Evolutionary conservation across 2,113 vertebrate species (phyloP).

Genomic region (Pungitius pungitius): DNA sequence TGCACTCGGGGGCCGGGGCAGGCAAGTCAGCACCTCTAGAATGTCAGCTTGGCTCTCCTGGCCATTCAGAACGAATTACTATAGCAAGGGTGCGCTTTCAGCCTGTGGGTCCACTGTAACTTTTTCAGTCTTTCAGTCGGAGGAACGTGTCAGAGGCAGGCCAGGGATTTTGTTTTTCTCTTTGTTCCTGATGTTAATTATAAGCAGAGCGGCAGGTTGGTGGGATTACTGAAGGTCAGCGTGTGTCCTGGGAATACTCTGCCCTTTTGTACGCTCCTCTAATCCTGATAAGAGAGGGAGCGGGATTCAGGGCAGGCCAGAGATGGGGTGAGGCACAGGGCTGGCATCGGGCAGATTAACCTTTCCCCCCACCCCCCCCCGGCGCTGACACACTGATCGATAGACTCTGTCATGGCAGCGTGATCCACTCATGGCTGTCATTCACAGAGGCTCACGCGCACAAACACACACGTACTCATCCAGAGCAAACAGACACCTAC

Average conservation of each 20-base stretch:
- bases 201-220: conserved; percentile 80
- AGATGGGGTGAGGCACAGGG: conserved; percentile 63
- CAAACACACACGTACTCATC: conserved; percentile 26
- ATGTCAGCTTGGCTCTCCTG: conserved; percentile 73
- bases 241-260: conserved; percentile 83
- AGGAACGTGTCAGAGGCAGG: conserved; percentile 47
- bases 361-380: conserved; percentile 81
- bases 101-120: conserved; percentile 60
- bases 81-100: conserved; percentile 56
- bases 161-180: conserved; percentile 61
- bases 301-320: conserved; percentile 68
- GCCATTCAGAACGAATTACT: conserved; percentile 68
- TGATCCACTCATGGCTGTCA: conserved; percentile 77
- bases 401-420: conserved; percentile 80
- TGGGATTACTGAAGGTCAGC: conserved; percentile 84
- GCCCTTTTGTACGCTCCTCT: conserved; percentile 83
- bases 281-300: conserved; percentile 83
- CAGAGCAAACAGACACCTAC: conserved; percentile 35
- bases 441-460: conserved; percentile 56
- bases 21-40: conserved; percentile 71
- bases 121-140: conserved; percentile 58
- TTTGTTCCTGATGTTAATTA: conserved; percentile 83
- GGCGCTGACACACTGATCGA: conserved; percentile 81
- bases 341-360: conserved; percentile 81
- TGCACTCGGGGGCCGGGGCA: conserved; percentile 47